Percentiles rank a stretch among this genome's conserved stretches.
These are phyloP conservation scores for Takifugu ocellatus DNA, from an alignment of 2,797 vertebrate genomes.

Conservation along the genomic window DNA sequence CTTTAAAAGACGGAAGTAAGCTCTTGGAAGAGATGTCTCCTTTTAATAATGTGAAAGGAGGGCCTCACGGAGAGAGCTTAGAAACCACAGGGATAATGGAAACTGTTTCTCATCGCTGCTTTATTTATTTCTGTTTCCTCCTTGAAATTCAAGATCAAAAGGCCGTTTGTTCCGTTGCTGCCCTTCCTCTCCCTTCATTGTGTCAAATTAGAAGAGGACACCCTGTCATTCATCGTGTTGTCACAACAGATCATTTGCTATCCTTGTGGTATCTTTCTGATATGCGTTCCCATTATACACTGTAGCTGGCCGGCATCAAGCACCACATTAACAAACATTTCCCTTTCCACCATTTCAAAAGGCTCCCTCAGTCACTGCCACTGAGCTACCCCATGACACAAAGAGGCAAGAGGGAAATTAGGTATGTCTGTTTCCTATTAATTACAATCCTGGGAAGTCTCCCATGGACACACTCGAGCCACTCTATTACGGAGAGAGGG, in stretches of 20 bases:
- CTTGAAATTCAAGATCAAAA: slow-evolving; percentile 18
- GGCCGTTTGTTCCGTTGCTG: slow-evolving; percentile 19
- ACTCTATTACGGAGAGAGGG: slow-evolving; percentile 77
- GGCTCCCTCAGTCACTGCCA: slow-evolving; percentile 70
- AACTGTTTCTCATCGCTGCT: slow-evolving; percentile 47
- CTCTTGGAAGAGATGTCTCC: slow-evolving; percentile 61
- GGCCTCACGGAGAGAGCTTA: slow-evolving; percentile 53
- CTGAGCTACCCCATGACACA: slow-evolving; percentile 75
- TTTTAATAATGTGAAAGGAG: slow-evolving; percentile 66
- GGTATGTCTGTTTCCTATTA: slow-evolving; percentile 86
- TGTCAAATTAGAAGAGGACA: slow-evolving; percentile 45
- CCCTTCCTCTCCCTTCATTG: slow-evolving; percentile 22
- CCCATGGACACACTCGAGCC: slow-evolving; percentile 76
- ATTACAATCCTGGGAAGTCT: slow-evolving; percentile 84
- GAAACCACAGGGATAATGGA: slow-evolving; percentile 61
- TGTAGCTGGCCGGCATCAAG: slow-evolving; percentile 65
- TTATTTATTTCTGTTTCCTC: slow-evolving; percentile 22
- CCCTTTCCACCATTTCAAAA: slow-evolving; percentile 66
- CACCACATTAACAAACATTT: slow-evolving; percentile 75
- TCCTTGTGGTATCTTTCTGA: slow-evolving; percentile 62
- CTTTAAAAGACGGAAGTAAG: slow-evolving; percentile 67
- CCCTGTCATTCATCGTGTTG: slow-evolving; percentile 59
- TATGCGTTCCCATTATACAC: slow-evolving; percentile 66
- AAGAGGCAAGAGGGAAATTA: slow-evolving; percentile 81
- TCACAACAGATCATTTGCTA: slow-evolving; percentile 64